Conservation (phyloP, 2,113 vertebrate genomes). For the Tamias sibiricus region DNA sequence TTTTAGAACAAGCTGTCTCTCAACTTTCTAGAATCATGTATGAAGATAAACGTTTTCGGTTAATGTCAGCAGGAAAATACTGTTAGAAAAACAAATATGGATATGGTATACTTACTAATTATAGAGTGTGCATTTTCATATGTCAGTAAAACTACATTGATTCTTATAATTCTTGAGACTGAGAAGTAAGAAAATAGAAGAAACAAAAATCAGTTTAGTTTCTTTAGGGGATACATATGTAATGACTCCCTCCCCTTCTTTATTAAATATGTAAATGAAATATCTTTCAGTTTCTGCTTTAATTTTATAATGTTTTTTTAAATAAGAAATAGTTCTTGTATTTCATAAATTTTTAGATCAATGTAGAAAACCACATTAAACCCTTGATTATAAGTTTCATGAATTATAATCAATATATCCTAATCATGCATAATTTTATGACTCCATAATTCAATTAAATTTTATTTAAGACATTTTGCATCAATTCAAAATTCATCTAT, state of each 20-base stretch:
- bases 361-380: background rate
- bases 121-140: background rate
- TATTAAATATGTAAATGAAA: background rate
- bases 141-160: background rate
- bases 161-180: background rate
- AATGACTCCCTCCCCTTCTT: background rate
- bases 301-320: background rate
- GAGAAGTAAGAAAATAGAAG: background rate
- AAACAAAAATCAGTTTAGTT: background rate
- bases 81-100: background rate
- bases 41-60: background rate
- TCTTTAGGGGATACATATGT: background rate
- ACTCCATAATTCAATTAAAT: background rate
- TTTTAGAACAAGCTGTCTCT: background rate
- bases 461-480: background rate
- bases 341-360: background rate
- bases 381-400: background rate
- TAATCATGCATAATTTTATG: background rate
- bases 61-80: background rate
- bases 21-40: background rate
- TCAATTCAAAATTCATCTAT: background rate
- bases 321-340: background rate
- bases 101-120: background rate
- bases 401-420: background rate
- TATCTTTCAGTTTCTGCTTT: background rate